These are phyloP conservation scores for Pungitius pungitius DNA, from an alignment of 2,113 vertebrate genomes.

Conservation along the genomic window DNA sequence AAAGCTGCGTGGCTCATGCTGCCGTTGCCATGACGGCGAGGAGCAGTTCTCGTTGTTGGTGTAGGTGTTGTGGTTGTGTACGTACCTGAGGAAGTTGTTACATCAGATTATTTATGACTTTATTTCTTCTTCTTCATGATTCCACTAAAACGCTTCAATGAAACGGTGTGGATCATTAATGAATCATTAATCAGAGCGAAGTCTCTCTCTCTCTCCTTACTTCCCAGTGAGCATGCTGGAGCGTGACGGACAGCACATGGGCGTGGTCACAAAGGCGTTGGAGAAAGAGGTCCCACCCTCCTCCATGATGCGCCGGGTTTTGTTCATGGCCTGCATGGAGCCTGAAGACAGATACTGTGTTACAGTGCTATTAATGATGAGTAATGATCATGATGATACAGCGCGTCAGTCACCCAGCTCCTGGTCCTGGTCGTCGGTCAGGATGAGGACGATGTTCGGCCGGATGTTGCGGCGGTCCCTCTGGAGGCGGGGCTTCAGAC, in stretches of 20 bases:
- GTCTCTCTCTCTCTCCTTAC: slow-evolving; percentile 70
- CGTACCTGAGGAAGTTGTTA: slow-evolving; percentile 60
- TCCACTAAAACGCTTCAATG: no score
- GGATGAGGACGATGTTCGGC: slow-evolving; percentile 95
- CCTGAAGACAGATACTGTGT: slow-evolving; percentile 84
- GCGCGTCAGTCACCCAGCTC: slow-evolving; percentile 88
- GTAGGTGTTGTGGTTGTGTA: slow-evolving; percentile 98
- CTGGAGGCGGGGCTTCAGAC: slow-evolving; percentile 91
- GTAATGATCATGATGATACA: no score
- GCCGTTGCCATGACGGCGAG: slow-evolving; percentile 93
- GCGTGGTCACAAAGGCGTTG: slow-evolving; percentile 96
- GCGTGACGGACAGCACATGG: slow-evolving; percentile 97
- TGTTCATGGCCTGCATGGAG: slow-evolving; percentile 98
- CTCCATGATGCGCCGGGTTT: slow-evolving; percentile 93
- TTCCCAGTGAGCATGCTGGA: slow-evolving; percentile 96
- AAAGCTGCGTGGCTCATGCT: slow-evolving; percentile 91
- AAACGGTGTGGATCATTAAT: no score
- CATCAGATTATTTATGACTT: neutral
- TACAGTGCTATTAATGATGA: no score
- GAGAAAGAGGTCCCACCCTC: slow-evolving; percentile 94
- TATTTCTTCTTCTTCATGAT: no score
- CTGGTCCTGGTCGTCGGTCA: slow-evolving; percentile 96
- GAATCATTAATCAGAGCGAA: no score
- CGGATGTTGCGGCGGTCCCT: slow-evolving; percentile 95
- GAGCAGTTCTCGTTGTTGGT: slow-evolving; percentile 99